Evolutionary conservation across 2,888 invertebrate species (phyloP).

Genomic region (Lithosia quadra): DNA sequence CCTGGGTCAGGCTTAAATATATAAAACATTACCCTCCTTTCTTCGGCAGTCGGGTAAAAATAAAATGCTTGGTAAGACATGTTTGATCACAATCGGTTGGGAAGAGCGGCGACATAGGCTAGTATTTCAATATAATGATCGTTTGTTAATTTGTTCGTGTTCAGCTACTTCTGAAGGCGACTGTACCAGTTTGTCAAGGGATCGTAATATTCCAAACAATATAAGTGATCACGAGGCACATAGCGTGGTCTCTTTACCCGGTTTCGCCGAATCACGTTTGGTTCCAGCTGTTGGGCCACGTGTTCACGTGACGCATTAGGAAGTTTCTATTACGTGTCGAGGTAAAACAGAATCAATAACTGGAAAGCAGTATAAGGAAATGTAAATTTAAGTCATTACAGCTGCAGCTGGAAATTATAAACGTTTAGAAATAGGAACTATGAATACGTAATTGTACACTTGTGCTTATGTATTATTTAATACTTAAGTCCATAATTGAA

Average conservation of each 20-base stretch:
- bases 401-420: background rate
- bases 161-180: no score
- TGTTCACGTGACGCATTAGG: constrained; percentile 60
- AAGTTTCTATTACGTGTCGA: constrained; percentile 40
- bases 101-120: no score
- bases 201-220: constrained; percentile 48
- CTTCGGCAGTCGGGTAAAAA: no score
- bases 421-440: background rate
- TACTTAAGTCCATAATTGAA: no score
- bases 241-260: constrained; percentile 58
- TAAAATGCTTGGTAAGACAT: no score
- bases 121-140: no score
- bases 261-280: constrained; percentile 65
- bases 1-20: no score
- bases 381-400: background rate
- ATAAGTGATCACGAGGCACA: constrained; percentile 64
- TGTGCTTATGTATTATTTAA: background rate
- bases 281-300: constrained; percentile 50
- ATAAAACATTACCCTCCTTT: no score
- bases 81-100: no score
- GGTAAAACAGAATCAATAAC: constrained; percentile 25
- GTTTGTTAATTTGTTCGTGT: no score
- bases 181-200: constrained; percentile 36
- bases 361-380: constrained; percentile 14
- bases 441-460: no score